Evolutionary conservation across 2,888 invertebrate genomes (phyloP).

Genomic region (Chaetoderma sp.): DNA sequence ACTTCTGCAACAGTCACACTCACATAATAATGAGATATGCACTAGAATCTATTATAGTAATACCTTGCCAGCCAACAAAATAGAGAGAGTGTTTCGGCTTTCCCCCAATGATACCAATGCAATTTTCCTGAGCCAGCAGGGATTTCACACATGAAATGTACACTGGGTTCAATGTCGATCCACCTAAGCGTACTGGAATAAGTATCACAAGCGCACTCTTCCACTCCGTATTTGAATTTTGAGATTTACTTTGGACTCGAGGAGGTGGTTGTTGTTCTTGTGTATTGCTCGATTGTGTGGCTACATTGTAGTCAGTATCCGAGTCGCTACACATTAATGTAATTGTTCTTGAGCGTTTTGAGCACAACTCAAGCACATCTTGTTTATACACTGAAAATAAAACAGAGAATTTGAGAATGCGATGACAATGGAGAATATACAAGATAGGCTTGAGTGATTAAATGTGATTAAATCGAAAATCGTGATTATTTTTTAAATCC

Average conservation of each 20-base stretch:
- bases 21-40: no score
- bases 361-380: conserved; percentile 77
- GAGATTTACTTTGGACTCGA: no score
- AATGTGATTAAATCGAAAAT: no score
- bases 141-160: conserved; percentile 87
- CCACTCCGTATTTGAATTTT: conserved; percentile 42
- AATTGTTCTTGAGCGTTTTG: conserved; percentile 36
- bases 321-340: conserved; percentile 33
- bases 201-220: conserved; percentile 77
- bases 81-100: conserved; percentile 92
- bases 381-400: conserved; percentile 77
- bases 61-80: conserved; percentile 90
- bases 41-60: no score
- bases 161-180: conserved; percentile 85
- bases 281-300: background rate
- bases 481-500: no score
- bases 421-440: background rate
- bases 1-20: no score
- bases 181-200: conserved; percentile 88
- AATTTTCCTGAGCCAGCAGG: conserved; percentile 83
- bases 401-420: background rate
- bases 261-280: background rate
- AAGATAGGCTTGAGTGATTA: no score
- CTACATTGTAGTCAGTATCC: conserved; percentile 16
- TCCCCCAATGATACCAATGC: conserved; percentile 93